Conservation (phyloP, 2,888 invertebrate genomes). For the Marasmarcha lunaedactyla region DNA sequence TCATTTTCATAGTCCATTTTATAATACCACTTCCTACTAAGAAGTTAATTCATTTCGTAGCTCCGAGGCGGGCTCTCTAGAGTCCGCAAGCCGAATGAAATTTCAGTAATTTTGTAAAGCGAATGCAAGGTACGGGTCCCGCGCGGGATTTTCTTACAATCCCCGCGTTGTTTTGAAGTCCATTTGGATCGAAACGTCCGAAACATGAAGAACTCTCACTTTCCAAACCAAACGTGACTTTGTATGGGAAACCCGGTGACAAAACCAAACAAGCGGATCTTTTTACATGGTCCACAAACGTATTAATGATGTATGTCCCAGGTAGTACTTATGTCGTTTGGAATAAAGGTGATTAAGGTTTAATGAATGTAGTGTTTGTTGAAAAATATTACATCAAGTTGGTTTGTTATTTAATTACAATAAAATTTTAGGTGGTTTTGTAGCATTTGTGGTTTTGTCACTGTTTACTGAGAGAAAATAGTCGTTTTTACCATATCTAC, state of each 20-base stretch:
- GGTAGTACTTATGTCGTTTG: conserved; percentile 21
- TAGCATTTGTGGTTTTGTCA: too few species aligned
- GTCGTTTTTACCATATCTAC: too few species aligned
- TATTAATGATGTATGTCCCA: conserved; percentile 12
- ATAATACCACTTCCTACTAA: too few species aligned
- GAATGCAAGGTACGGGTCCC: conserved; percentile 63
- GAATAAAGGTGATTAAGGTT: conserved; percentile 24
- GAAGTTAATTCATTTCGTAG: too few species aligned
- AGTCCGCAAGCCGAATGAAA: conserved; percentile 64
- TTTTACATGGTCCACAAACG: conserved; percentile 28
- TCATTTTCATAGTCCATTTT: too few species aligned
- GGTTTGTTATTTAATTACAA: too few species aligned
- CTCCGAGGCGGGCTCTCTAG: conserved; percentile 21
- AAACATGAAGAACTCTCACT: conserved; percentile 20
- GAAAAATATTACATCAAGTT: too few species aligned
- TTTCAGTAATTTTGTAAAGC: conserved; percentile 67
- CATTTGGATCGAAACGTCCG: conserved; percentile 35
- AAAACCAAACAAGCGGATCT: conserved; percentile 25
- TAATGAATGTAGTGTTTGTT: too few species aligned
- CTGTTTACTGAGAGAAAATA: too few species aligned
- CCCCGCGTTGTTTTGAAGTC: conserved; percentile 59
- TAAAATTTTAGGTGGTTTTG: too few species aligned
- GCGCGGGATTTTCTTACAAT: conserved; percentile 61
- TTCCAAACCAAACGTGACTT: conserved; percentile 3
- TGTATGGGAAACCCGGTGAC: not conserved